Base-by-base conservation (phyloP, 2,797 vertebrate genomes). In the Capromys pilorides region DNA sequence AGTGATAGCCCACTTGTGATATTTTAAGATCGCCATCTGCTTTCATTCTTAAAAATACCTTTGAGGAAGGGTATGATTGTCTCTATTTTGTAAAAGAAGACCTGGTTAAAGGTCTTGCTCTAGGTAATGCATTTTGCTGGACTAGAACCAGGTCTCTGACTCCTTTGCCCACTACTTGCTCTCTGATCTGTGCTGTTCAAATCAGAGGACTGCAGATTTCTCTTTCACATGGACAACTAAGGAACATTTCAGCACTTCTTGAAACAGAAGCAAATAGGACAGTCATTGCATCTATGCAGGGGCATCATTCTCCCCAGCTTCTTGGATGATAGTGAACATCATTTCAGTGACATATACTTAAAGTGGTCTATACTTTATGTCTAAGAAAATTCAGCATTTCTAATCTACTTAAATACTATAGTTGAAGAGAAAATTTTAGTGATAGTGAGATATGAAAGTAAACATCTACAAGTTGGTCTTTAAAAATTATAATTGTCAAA, bases 341-440 rank as follows among this genome's bases (percentile, higher is more conserved):
- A 64, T 94, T 91, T 88, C 45, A 86, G 19, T 86, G 51, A 88
- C 64, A 57, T 79, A 22, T 21, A 19, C 61, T 85, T 67, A 87
- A 88, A 82, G 71, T 67, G 78, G 59, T 57, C 59, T 90, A 11
- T 12, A 83, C 4, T 73, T 67, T 88, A 54, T 57, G 93, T 2
- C 62, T 93, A 86, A 90, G 87, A 87, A 95, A 88, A 81, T 39
- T 86, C 13, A 45, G 2, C 78, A 67, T 93, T 94, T 93, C 86
- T 85, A 28, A 89, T 89, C 21, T 71, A 61, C 18, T 86, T 86
- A 94, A 94, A 21, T 12, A 87, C 24, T 69, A 16, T 75, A 14
- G 26, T 31, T 94, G 91, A 86, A 85, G 39, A 86, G 75, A 41
- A 86, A 36, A 71, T 79, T 86, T 91, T 88, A 71, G 69, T 33